These are phyloP conservation scores for Sinocyclocheilus grahami DNA, from an alignment of 2,113 vertebrate species.

Conservation along the genomic window DNA sequence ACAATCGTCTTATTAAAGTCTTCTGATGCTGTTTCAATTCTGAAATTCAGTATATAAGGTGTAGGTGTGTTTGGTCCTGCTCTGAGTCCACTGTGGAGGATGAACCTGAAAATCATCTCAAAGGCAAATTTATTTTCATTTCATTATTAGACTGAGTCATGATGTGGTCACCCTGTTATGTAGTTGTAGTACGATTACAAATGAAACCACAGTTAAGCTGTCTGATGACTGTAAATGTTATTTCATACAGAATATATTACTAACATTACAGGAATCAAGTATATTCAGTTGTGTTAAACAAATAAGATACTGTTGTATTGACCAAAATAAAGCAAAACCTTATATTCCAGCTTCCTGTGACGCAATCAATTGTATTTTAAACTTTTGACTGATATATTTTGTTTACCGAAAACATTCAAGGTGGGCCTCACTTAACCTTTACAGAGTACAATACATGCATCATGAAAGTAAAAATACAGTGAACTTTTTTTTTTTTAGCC, in stretches of 20 bases:
- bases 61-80: neutral
- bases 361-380: neutral
- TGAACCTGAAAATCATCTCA: no score
- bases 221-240: neutral
- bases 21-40: neutral
- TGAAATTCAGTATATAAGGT: neutral
- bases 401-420: neutral
- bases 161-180: neutral
- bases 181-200: neutral
- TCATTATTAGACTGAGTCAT: neutral
- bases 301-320: neutral
- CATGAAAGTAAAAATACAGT: neutral
- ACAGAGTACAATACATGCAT: no score
- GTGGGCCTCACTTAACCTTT: no score
- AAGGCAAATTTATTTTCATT: neutral
- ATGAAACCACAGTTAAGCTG: neutral
- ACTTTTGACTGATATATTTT: neutral
- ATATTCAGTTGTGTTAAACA: no score
- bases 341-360: neutral
- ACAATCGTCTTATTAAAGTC: no score
- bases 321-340: neutral
- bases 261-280: no score
- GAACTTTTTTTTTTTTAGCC: neutral
- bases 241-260: neutral
- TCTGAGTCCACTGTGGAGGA: no score